Evolutionary conservation across 1,140 invertebrate genomes (phyloP), one percentile per base, ranked within the genome.

Genomic region (Zaprionus gabonicus): DNA sequence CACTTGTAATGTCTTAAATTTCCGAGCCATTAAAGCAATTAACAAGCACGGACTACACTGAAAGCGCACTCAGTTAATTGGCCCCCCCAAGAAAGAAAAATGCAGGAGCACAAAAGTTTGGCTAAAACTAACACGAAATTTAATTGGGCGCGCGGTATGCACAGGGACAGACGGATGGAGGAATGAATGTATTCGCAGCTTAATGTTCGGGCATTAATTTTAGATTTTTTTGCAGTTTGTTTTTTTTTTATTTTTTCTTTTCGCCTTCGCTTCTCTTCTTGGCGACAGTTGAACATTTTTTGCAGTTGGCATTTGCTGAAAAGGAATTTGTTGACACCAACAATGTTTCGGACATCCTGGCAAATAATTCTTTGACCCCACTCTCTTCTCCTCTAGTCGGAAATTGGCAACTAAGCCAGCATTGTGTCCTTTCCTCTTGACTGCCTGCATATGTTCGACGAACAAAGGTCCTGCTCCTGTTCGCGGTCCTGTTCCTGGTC

Each of bases 321-420:
- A 88, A 81, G 73, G 75, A 86, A 87, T 91, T 91, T 88, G 80
- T 76, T 88, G 88, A 91, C 90, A 91, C 84, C 85, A 88, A 91
- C 90, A 91, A 91, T 91, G 88, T 91, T 91, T 91, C 85, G 88
- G 80, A 91, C 88, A 91, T 91, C 88, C 88, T 85, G 88, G 77
- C 73, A 88, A 91, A 91, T 91, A 85, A 91, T 83, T 88, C 82
- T 91, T 80, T 65, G 66, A 20, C 15, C 41, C 27, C 25, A 15
- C 28, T 63, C 15, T n/a, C 41, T 13, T 9, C 41, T 38, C 36
- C 38, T 36, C n/a, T 31, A 31, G 51, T 68, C 70, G 86, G 82
- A 91, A 91, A 91, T 91, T 91, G 88, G 84, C 88, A 91, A 81
- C 72, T 85, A 85, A 78, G 65, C 57, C 76, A 82, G 78, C 82